These are phyloP conservation scores for Henricia sp. DNA, from an alignment of 53 echinoderm and acorn worm genomes.

Conservation along the genomic window DNA sequence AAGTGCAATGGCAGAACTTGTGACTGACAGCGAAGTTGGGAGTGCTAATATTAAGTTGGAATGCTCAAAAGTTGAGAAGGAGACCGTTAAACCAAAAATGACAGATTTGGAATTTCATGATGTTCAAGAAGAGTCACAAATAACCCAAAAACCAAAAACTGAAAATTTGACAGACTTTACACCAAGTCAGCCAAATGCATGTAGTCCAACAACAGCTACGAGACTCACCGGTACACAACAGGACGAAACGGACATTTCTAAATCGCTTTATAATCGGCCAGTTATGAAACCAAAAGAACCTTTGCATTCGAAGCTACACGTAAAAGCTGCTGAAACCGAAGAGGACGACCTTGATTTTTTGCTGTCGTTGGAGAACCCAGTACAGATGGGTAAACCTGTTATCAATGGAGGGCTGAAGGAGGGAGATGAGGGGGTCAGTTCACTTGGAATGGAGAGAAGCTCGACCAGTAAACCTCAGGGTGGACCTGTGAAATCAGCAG, in stretches of 20 bases:
- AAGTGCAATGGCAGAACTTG: too few species aligned
- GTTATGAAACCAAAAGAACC: background rate
- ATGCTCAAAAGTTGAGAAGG: background rate
- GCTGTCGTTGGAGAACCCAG: slow-evolving; percentile 64
- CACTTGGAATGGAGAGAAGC: background rate
- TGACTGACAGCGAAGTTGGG: background rate
- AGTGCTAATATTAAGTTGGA: background rate
- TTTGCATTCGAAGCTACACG: background rate
- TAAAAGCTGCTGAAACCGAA: background rate
- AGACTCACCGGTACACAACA: too few species aligned
- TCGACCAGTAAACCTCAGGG: background rate
- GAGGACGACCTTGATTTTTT: slow-evolving; percentile 67
- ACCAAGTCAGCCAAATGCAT: background rate
- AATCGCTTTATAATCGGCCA: background rate
- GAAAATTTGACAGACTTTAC: background rate
- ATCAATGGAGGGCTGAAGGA: background rate
- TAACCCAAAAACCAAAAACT: background rate
- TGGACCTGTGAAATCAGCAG: background rate
- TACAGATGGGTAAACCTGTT: slow-evolving; percentile 13
- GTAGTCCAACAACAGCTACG: background rate
- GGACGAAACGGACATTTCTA: background rate
- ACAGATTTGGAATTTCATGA: background rate
- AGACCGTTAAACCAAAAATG: background rate
- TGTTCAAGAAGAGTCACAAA: background rate
- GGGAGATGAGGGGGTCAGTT: background rate